Evolutionary conservation across 2,113 vertebrate genomes (phyloP), one percentile per base, ranked within the genome.

Genomic region (Helogale parvula): DNA sequence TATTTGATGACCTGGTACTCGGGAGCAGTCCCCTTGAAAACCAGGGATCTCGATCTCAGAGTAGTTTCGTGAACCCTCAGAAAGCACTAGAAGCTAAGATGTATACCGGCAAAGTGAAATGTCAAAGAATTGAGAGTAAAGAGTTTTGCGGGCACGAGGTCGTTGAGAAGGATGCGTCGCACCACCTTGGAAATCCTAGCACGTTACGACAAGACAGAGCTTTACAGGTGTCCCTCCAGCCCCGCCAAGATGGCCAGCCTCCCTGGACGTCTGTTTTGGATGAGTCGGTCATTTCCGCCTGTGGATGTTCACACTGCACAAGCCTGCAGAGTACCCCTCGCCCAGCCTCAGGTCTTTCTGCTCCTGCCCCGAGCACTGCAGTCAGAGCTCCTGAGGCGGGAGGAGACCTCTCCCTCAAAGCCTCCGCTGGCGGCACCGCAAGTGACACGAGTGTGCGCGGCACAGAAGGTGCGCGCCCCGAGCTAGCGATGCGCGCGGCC

Each of bases 381-480:
- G 2, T 60, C 6, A 15, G 13, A 63, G 14, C 60, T 25, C 35
- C 1, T 54, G 71, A 60, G 12, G 72, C 5, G 72, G 3, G 4
- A 3, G 86, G 6, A 23, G 4, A 45, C 25, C 27, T 9, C 79
- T 69, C 85, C 52, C 82, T 21, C 0, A 10, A 60, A 45, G 35
- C 8, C 45, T 14, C 5, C 7, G 0, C 0, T 8, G 85, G 71
- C 41, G 69, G 0, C n/a, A 1, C 25, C 33, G 7, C 69, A 27
- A 33, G 16, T 60, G 45, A 85, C 84, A 13, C 7, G 1, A 12
- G 23, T 47, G 31, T 16, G 7, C 50, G 1, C 68, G 12, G 16
- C 23, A 0, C 0, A 1, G 82, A 80, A 15, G 29, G 57, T 0
- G 33, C 81, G 16, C 0, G 0, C 1, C 0, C 0, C 0, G 14